Percentiles rank a stretch among this genome's conserved stretches.
phyloP scores from a whole-genome alignment of 2,888 invertebrate species.

The Xestia ashworthii region DNA sequence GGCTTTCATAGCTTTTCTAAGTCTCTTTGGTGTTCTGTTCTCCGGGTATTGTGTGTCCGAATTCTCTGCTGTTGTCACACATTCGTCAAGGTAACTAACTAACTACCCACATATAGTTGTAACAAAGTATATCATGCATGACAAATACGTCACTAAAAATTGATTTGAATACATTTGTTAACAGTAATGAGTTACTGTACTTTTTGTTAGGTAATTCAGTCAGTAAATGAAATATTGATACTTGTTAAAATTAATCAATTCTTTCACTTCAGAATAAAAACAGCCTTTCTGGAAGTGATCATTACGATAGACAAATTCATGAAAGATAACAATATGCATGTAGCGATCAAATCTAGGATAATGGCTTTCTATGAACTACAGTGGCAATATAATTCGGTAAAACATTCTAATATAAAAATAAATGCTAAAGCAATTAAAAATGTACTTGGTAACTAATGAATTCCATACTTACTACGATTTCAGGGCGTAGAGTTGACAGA shows the following conservation, averaged over 20 bases:
- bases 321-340: slow-evolving; percentile 87
- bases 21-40: slow-evolving; percentile 86
- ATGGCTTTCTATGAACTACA: slow-evolving; percentile 89
- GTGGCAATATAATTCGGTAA: slow-evolving; percentile 89
- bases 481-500: slow-evolving; percentile 87
- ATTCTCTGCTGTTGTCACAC: slow-evolving; percentile 87
- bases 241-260: slow-evolving; percentile 3
- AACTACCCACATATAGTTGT: slow-evolving; percentile 42
- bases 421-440: background rate
- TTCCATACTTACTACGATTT: slow-evolving; percentile 27
- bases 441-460: background rate
- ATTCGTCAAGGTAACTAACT: slow-evolving; percentile 82
- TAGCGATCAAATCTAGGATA: slow-evolving; percentile 85
- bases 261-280: slow-evolving; percentile 80
- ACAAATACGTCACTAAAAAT: slow-evolving; percentile 27
- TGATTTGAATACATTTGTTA: slow-evolving; percentile 3
- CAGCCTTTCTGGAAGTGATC: slow-evolving; percentile 87
- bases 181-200: slow-evolving; percentile 5
- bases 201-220: background rate
- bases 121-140: slow-evolving; percentile 1
- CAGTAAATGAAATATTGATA: background rate
- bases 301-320: slow-evolving; percentile 88
- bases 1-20: slow-evolving; percentile 85
- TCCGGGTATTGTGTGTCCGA: slow-evolving; percentile 88
- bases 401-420: background rate